These are phyloP conservation scores for Phycodurus eques DNA, from an alignment of 2,113 vertebrate genomes.

Conservation along the genomic window DNA sequence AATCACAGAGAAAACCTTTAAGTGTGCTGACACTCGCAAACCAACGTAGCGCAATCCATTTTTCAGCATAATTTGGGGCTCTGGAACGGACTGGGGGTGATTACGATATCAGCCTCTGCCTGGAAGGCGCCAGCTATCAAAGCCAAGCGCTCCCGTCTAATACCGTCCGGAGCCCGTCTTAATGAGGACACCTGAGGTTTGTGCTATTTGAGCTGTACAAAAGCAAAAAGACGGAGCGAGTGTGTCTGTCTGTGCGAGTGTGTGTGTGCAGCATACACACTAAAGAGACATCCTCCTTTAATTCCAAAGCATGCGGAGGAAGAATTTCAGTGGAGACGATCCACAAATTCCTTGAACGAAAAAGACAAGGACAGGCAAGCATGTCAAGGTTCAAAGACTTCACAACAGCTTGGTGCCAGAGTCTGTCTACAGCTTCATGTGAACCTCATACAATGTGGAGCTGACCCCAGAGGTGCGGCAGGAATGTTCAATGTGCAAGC, in stretches of 20 bases:
- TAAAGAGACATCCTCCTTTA: conserved; percentile 33
- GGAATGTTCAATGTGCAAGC: conserved; percentile 11
- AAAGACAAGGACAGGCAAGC: conserved; percentile 56
- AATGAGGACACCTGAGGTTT: conserved; percentile 69
- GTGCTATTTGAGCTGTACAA: conserved; percentile 26
- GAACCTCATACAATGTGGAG: conserved; percentile 20
- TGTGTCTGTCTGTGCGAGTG: background rate
- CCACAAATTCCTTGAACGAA: conserved; percentile 11
- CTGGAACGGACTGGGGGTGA: conserved; percentile 10
- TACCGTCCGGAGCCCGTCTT: conserved; percentile 40
- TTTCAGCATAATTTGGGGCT: background rate
- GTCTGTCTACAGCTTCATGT: conserved; percentile 28
- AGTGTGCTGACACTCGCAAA: background rate
- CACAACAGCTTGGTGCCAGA: conserved; percentile 35
- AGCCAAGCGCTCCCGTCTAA: conserved; percentile 35
- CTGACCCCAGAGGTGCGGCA: conserved; percentile 23
- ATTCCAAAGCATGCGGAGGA: conserved; percentile 23
- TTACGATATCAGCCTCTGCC: conserved; percentile 11
- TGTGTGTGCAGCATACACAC: conserved; percentile 9
- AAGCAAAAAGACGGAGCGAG: conserved; percentile 16
- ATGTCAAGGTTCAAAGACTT: conserved; percentile 52
- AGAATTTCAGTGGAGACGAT: conserved; percentile 29
- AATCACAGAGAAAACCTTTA: background rate
- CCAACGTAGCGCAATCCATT: background rate
- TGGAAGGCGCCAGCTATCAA: conserved; percentile 21